Evolutionary conservation across 1,140 invertebrate species (phyloP).

Genomic region (Leptestheria dahalacensis): DNA sequence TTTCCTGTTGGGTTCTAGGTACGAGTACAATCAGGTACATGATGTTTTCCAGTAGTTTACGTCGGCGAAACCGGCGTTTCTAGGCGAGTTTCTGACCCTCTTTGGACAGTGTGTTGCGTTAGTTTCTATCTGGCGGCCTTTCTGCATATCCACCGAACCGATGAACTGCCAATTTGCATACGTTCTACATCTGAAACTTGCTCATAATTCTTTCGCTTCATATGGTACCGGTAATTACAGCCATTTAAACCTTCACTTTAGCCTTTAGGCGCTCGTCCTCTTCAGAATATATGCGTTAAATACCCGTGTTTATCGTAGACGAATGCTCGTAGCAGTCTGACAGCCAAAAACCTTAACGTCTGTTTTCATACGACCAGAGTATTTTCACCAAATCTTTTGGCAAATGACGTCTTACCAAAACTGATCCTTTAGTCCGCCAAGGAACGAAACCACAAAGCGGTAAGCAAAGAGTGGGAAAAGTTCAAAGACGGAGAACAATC

Average conservation of each 20-base stretch:
- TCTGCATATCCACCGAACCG: not conserved
- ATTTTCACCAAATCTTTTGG: too few relatives aligned
- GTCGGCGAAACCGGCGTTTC: not conserved
- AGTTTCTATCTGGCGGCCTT: not conserved
- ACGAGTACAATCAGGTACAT: not conserved
- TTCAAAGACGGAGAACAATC: too few relatives aligned
- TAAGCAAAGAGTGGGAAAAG: too few relatives aligned
- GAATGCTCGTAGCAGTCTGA: not conserved
- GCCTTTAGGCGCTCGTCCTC: not conserved
- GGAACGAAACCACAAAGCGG: too few relatives aligned
- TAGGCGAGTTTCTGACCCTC: not conserved
- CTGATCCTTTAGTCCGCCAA: too few relatives aligned
- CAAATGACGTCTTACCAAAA: too few relatives aligned
- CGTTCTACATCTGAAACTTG: not conserved
- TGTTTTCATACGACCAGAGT: too few relatives aligned
- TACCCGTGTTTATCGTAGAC: not conserved
- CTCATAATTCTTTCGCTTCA: not conserved
- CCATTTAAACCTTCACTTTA: not conserved
- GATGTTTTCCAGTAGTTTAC: not conserved
- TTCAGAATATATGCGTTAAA: not conserved
- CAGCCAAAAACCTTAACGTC: too few relatives aligned
- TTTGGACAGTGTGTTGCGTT: not conserved
- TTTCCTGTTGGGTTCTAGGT: not conserved
- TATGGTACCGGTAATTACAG: not conserved
- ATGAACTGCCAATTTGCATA: not conserved